phyloP scores from a whole-genome alignment of 2,888 invertebrate species.

The Deilephila porcellus region DNA sequence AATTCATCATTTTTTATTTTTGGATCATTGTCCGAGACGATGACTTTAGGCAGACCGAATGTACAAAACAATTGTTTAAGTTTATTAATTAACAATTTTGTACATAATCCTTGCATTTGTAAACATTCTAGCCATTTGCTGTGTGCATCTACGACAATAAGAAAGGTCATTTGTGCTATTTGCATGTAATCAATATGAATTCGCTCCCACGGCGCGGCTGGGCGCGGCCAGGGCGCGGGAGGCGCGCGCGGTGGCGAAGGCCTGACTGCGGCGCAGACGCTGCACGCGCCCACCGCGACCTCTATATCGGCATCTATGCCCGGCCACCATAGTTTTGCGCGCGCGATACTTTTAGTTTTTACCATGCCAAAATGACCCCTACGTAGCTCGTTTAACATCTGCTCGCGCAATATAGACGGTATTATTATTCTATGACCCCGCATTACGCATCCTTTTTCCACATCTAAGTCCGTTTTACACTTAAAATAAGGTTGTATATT shows the following conservation, averaged over 20 bases:
- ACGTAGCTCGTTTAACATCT: neutral
- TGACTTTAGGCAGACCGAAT: constrained; percentile 36
- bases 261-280: neutral
- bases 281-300: neutral
- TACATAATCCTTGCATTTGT: neutral
- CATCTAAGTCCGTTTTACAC: neutral
- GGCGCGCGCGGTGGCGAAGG: neutral
- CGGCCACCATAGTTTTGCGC: neutral
- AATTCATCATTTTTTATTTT: neutral
- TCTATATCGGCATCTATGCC: neutral
- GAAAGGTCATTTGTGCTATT: neutral
- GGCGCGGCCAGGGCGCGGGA: neutral
- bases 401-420: neutral
- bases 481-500: neutral
- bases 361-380: neutral
- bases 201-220: neutral
- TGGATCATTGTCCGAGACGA: constrained; percentile 37
- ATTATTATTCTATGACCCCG: neutral
- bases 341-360: neutral
- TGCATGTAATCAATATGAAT: neutral
- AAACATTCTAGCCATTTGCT: neutral
- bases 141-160: neutral
- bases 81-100: neutral
- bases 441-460: neutral
- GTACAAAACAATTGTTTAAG: neutral